These are phyloP conservation scores for Drosophila bocqueti DNA, from an alignment of 1,140 invertebrate genomes.

Conservation along the genomic window DNA sequence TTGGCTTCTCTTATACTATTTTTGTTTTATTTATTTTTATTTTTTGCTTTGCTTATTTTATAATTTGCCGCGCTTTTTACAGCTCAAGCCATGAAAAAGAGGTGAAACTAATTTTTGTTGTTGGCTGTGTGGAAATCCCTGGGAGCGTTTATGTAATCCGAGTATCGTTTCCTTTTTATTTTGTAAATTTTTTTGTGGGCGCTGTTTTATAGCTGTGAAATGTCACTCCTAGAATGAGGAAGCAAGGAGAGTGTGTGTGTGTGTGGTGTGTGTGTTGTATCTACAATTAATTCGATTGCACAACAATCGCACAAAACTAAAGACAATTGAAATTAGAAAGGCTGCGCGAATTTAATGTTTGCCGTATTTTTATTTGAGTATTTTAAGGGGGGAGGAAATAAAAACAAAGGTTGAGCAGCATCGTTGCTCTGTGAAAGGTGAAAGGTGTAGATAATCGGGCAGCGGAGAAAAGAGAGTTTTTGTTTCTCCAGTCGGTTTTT, in stretches of 20 bases:
- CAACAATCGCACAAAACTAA: constrained; percentile 49
- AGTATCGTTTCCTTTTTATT: constrained; percentile 31
- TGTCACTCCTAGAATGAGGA: constrained; percentile 44
- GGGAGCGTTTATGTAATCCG: constrained; percentile 45
- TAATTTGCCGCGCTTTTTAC: constrained; percentile 79
- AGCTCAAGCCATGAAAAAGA: constrained; percentile 74
- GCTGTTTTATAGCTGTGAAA: constrained; percentile 28
- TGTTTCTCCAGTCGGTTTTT: constrained; percentile 3
- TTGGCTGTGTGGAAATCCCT: constrained; percentile 51
- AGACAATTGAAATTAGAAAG: constrained; percentile 83
- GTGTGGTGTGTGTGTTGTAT: constrained; percentile 28
- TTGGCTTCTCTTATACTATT: constrained; percentile 10
- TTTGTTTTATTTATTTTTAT: constrained; percentile 1
- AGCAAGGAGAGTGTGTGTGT: constrained; percentile 25
- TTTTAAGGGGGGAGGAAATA: constrained; percentile 21
- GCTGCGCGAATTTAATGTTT: constrained; percentile 59
- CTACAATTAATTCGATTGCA: constrained; percentile 73
- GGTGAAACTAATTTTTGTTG: constrained; percentile 76
- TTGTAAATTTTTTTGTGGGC: constrained; percentile 29
- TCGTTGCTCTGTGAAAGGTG: constrained; percentile 76
- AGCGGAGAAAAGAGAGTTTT: constrained; percentile 71
- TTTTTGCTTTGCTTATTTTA: constrained; percentile 66
- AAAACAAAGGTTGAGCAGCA: constrained; percentile 67
- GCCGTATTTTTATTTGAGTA: constrained; percentile 25
- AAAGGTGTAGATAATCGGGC: constrained; percentile 80